A percentile compares a stretch with the other conserved stretches of the same genome.
Conservation (phyloP, 2,797 vertebrate genomes). For the Alcedo quadribrachys region DNA sequence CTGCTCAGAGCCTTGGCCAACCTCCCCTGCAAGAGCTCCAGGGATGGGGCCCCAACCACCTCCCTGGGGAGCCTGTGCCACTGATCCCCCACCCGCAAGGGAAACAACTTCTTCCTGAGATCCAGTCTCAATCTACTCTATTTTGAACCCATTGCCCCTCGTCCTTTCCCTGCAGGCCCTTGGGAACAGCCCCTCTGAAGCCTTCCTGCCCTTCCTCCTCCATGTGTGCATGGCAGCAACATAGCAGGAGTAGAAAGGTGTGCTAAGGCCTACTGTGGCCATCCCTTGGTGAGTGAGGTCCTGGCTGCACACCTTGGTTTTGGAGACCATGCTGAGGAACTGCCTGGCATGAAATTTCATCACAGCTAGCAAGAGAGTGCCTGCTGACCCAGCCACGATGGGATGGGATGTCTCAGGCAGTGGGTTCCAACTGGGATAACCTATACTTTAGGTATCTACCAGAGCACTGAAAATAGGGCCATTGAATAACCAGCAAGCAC, state of each 20-base stretch:
- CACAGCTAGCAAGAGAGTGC: accelerated
- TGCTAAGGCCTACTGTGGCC: neutral
- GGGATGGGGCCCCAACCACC: no score
- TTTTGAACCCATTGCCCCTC: no score
- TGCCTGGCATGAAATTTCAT: neutral
- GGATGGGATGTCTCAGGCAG: neutral
- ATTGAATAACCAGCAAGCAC: neutral
- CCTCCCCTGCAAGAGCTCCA: no score
- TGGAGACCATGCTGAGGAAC: neutral
- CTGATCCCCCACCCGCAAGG: no score
- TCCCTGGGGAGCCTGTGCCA: no score
- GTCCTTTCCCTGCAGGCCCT: no score
- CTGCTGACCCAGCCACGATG: neutral
- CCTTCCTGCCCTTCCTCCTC: neutral
- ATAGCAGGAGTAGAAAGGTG: neutral
- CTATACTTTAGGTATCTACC: neutral
- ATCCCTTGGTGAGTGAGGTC: neutral
- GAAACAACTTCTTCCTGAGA: no score
- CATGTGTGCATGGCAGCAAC: accelerated
- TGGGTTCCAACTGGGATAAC: accelerated
- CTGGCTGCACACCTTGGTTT: neutral
- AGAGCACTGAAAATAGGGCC: neutral
- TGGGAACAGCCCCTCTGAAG: no score
- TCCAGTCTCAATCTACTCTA: no score
- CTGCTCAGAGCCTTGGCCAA: no score